Percentiles rank a stretch among this genome's conserved stretches.
phyloP scores from a whole-genome alignment of 1,140 invertebrate genomes.

The Bombus vancouverensis region DNA sequence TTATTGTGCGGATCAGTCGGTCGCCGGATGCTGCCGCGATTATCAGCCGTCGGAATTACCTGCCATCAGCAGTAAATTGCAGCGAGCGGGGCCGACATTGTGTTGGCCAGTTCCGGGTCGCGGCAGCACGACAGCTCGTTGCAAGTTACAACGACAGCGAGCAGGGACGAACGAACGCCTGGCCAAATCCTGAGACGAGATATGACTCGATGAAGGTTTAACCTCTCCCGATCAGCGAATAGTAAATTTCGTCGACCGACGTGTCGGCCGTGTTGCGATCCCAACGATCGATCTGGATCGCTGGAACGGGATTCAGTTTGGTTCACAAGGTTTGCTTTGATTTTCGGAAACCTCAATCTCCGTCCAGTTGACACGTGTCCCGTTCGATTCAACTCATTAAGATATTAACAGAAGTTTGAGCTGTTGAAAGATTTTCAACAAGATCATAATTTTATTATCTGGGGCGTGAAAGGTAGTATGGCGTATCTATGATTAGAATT shows the following conservation, averaged over 20 bases:
- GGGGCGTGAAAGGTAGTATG: too few species aligned
- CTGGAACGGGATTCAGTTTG: not conserved
- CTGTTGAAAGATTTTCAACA: too few species aligned
- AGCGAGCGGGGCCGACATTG: conserved; percentile 29
- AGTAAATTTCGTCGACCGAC: not conserved
- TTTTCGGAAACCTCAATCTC: too few species aligned
- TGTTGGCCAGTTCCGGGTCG: conserved; percentile 30
- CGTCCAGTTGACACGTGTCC: not conserved
- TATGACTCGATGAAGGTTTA: conserved; percentile 37
- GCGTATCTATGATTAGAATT: too few species aligned
- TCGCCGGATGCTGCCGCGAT: conserved; percentile 61
- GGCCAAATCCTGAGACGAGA: conserved; percentile 43
- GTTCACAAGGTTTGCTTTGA: not conserved
- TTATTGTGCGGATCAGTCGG: conserved; percentile 65
- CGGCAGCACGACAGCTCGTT: conserved; percentile 39
- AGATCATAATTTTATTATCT: too few species aligned
- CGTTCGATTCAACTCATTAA: not conserved
- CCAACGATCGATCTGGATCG: not conserved
- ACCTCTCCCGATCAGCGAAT: conserved; percentile 7
- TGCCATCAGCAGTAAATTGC: conserved; percentile 69
- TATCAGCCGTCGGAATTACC: conserved; percentile 67
- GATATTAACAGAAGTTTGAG: too few species aligned
- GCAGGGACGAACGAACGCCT: not conserved
- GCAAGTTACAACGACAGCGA: conserved; percentile 43
- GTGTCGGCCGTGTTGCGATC: not conserved